Percentiles rank a stretch among this genome's conserved stretches.
phyloP scores from a whole-genome alignment of 2,888 invertebrate genomes.

The Melanophora roralis region DNA sequence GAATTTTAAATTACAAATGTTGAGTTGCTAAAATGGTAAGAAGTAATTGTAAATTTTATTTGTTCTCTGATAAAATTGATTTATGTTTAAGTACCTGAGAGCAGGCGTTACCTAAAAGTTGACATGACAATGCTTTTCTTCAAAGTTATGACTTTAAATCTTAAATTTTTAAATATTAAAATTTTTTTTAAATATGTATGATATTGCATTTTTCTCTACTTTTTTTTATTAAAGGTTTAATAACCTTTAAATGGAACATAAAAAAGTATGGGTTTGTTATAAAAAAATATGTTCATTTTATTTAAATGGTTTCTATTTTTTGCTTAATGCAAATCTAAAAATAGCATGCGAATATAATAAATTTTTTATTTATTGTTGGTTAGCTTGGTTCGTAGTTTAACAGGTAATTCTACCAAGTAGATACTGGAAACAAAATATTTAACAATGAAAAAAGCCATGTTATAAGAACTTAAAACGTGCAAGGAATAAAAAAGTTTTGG shows the following conservation, averaged over 20 bases:
- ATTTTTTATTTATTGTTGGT: constrained; percentile 19
- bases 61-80: too few species aligned
- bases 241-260: constrained; percentile 46
- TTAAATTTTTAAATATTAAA: not conserved
- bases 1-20: too few species aligned
- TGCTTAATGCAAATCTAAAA: not conserved
- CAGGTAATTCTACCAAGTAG: constrained; percentile 20
- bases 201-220: not conserved
- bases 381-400: not conserved
- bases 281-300: constrained; percentile 26
- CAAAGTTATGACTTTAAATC: constrained; percentile 1
- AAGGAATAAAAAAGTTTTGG: constrained; percentile 30
- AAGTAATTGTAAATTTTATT: too few species aligned
- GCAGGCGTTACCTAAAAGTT: not conserved
- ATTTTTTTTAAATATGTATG: not conserved
- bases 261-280: constrained; percentile 31
- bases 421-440: constrained; percentile 9
- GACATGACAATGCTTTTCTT: constrained; percentile 11
- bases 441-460: constrained; percentile 42
- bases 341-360: constrained; percentile 26
- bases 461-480: constrained; percentile 55
- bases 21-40: too few species aligned
- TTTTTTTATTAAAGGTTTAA: constrained; percentile 28
- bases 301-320: not conserved
- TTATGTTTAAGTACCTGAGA: not conserved